Evolutionary conservation across 2,113 vertebrate genomes (phyloP), one percentile per base, ranked within the genome.

Genomic region (Lepus timidus): DNA sequence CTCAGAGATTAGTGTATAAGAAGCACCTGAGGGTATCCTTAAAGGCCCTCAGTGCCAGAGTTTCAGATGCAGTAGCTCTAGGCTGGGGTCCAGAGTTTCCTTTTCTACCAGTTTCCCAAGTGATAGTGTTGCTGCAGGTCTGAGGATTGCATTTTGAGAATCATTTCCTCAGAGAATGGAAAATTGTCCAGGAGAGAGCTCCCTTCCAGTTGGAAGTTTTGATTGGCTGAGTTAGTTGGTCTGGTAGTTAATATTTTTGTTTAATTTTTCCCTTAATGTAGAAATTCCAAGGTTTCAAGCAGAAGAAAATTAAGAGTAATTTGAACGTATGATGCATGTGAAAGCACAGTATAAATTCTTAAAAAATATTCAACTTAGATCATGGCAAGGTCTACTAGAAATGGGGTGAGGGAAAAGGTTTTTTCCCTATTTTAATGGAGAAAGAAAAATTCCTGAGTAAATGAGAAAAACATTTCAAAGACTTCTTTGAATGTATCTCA

Each of bases 311-410:
- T 58, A 75, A 86, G 13, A 89, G 23, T 22, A 75, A 64, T 17
- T 71, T 33, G 62, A 93, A 76, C 44, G 22, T n/a, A 80, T 27
- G 29, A 16, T 62, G 11, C 65, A 70, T 73, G 20, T 58, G 62
- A 91, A 86, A 84, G 10, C 68, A 71, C 12, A 67, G 9, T 65
- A 65, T 27, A 79, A 83, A 87, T 87, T 91, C 61, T 81, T 85
- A 49, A 83, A 19, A 93, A 91, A 74, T 86, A 86, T 94, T 96
- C 75, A 88, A 91, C 78, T 95, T 61, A 73, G 68, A 44, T 49
- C 22, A 52, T 19, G 23, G 33, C 19, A 70, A 39, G 6, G 4
- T 39, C 31, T 62, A 81, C 70, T 31, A 85, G 74, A 68, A 71
- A 52, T 3, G n/a, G 22, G 16, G 17, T 17, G 2, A 73, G 25